Base-by-base conservation (phyloP, 2,113 vertebrate species). In the Toxotes jaculatrix region DNA sequence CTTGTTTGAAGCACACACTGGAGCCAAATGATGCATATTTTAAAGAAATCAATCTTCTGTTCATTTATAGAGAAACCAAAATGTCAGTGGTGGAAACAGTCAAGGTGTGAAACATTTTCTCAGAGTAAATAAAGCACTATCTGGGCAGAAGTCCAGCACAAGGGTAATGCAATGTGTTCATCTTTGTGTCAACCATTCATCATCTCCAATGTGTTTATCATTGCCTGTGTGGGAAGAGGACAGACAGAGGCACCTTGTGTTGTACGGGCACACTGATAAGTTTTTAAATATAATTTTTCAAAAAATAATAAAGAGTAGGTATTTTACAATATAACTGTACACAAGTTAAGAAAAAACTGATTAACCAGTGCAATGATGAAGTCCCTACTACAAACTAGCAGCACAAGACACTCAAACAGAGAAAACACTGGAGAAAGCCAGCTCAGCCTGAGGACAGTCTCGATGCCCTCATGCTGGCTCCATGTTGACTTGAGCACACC, bases 381-480 rank as follows among this genome's bases (percentile, higher is more conserved):
- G 38, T 2, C 4, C 4, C 40, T 5, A 34, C 61, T 17, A 53
- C 4, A 62, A 82, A 63, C 19, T n/a, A 64, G 11, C 45, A 68
- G 45, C 2, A 7, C 11, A 16, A 53, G n/a, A 23, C n/a, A 36
- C 34, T 66, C 0, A 47, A 86, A 77, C 77, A 8, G 27, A 38
- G 27, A 80, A 13, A 31, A 64, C 13, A 40, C 3, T 51, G 34
- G 14, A 72, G 43, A 32, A 49, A 77, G 49, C 14, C 45, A 42
- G 12, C 36, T 38, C 36, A 32, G 42, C 61, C 77, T 10, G 1
- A 74, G 79, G 79, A 60, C 69, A 64, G 74, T 4, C 9, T 71
- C 65, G 43, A 87, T 61, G 13, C 43, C 36, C 67, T 67, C 73
- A 77, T 62, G 55, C 55, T 63, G 68, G 60, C 72, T 72, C 40